Conservation (phyloP, 2,797 vertebrate genomes). For the Arremon brunneinucha region DNA sequence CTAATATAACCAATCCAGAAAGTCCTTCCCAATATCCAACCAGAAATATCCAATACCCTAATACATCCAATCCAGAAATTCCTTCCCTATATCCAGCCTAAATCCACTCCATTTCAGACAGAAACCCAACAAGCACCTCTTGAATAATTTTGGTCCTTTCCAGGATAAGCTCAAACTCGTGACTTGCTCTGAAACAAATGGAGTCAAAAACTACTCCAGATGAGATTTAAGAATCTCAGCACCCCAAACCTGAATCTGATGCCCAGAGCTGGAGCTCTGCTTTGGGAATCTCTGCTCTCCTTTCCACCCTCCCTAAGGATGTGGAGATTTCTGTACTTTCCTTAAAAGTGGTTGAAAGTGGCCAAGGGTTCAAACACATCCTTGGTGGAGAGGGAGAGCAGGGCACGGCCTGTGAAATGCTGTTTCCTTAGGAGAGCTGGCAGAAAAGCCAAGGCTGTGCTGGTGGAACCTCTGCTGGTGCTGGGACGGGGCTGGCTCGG, state of each 20-base stretch:
- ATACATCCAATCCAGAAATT: not conserved
- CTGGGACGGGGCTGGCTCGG: not conserved
- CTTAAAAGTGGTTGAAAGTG: not conserved
- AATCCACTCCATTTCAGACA: not conserved
- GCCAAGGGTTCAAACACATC: not conserved
- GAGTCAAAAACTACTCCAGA: accelerated
- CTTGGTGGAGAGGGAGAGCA: not conserved
- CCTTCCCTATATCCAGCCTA: not conserved
- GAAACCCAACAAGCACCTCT: not conserved
- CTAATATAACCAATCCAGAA: not conserved
- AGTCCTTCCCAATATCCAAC: too few relatives aligned
- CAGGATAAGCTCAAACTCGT: not conserved
- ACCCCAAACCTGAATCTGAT: not conserved
- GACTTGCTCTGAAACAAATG: not conserved
- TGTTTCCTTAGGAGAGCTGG: not conserved
- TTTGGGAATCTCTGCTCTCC: not conserved
- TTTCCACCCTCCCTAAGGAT: too few relatives aligned
- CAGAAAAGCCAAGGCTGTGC: not conserved
- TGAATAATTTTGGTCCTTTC: not conserved
- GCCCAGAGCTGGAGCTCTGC: not conserved
- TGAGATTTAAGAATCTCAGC: not conserved
- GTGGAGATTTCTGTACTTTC: not conserved
- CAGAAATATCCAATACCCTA: too few relatives aligned
- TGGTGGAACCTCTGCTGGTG: not conserved
- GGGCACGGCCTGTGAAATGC: not conserved